Evolutionary conservation across 2,113 vertebrate species (phyloP).

Genomic region (Cettia cetti): DNA sequence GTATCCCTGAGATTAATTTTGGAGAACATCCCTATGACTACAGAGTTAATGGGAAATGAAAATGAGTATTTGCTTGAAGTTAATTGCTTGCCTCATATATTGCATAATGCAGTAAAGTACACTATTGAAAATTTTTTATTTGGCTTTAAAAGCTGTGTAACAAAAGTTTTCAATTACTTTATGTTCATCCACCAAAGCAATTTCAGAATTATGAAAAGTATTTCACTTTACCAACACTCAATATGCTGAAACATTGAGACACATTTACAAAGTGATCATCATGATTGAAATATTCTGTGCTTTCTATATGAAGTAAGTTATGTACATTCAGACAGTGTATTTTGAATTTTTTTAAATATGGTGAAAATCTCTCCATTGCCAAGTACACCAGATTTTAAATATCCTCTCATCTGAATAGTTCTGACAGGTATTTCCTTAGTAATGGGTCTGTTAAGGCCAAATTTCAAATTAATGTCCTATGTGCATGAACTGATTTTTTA

Average conservation of each 20-base stretch:
- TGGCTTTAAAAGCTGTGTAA: not conserved
- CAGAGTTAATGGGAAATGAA: constrained; percentile 46
- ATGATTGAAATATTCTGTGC: not conserved
- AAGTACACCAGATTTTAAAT: not conserved
- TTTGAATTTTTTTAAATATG: not conserved
- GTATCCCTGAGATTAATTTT: constrained; percentile 10
- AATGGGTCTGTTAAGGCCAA: not conserved
- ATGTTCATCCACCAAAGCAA: not conserved
- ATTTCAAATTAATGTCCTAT: not conserved
- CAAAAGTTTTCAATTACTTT: constrained; percentile 17
- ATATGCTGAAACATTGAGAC: not conserved
- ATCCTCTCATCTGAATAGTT: not conserved
- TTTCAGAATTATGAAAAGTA: not conserved
- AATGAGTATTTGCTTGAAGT: constrained; percentile 57
- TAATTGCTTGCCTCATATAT: constrained; percentile 43
- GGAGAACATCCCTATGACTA: not conserved
- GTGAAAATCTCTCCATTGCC: not conserved
- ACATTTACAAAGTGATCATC: not conserved
- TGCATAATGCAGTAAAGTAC: not conserved
- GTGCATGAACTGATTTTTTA: rapidly evolving
- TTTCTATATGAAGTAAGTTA: not conserved
- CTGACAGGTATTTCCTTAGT: not conserved
- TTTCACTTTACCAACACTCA: not conserved
- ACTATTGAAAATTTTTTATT: not conserved
- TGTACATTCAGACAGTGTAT: not conserved